Percentiles rank a stretch among this genome's conserved stretches.
phyloP scores from a whole-genome alignment of 2,113 vertebrate species.

The Amblyornis subalaris region DNA sequence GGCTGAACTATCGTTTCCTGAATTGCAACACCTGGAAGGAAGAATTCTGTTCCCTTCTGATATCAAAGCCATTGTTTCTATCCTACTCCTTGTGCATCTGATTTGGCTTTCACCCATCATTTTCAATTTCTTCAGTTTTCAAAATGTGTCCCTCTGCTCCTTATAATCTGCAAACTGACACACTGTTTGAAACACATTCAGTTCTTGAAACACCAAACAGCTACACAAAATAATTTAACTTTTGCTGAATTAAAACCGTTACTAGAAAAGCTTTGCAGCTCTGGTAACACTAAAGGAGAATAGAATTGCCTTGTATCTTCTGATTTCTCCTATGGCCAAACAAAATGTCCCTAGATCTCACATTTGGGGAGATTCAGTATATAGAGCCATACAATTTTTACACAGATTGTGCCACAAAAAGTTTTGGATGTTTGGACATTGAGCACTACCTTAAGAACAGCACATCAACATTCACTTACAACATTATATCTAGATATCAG shows the following conservation, averaged over 20 bases:
- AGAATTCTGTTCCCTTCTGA: not conserved
- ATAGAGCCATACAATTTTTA: not conserved
- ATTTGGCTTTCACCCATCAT: not conserved
- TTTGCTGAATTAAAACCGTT: not conserved
- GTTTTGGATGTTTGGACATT: not conserved
- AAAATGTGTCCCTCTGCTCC: not conserved
- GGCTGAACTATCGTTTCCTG: not conserved
- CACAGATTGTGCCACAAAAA: not conserved
- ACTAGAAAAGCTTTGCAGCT: not conserved
- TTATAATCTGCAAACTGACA: not conserved
- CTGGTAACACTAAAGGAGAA: not conserved
- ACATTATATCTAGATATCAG: not conserved
- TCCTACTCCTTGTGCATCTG: not conserved
- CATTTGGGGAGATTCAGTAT: not conserved
- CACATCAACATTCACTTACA: not conserved
- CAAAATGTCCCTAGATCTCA: not conserved
- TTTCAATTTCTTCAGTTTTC: not conserved
- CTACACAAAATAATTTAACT: not conserved
- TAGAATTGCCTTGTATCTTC: not conserved
- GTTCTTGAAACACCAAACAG: not conserved
- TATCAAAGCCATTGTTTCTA: not conserved
- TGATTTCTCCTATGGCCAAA: not conserved
- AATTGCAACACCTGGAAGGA: not conserved
- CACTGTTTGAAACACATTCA: not conserved
- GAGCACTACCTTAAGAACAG: not conserved